Conservation (phyloP, 2,888 invertebrate genomes). For the Pelosia muscerda region DNA sequence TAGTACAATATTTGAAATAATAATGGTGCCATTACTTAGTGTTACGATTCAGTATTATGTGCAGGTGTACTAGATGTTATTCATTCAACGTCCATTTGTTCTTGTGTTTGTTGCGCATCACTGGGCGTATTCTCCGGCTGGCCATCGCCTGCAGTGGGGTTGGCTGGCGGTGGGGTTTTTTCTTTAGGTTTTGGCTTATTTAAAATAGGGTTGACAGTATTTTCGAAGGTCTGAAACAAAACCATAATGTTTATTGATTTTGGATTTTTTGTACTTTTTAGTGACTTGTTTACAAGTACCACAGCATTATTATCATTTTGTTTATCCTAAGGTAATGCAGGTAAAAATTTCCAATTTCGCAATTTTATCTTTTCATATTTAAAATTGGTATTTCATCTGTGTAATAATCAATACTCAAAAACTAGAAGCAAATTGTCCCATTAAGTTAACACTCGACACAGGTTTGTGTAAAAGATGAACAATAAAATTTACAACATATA, state of each 20-base stretch:
- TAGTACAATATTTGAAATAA: slow-evolving; percentile 16
- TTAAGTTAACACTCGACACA: neutral
- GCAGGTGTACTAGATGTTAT: slow-evolving; percentile 38
- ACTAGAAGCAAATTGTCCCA: too few relatives aligned
- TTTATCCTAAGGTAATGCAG: neutral
- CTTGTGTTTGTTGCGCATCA: slow-evolving; percentile 57
- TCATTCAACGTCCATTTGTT: slow-evolving; percentile 85
- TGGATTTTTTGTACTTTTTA: neutral
- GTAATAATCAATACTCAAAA: too few relatives aligned
- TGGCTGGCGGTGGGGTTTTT: slow-evolving; percentile 81
- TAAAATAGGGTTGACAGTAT: slow-evolving; percentile 90
- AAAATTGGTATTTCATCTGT: too few relatives aligned
- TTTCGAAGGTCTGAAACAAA: slow-evolving; percentile 87
- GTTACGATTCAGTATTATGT: slow-evolving; percentile 48
- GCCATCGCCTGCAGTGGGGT: slow-evolving; percentile 66
- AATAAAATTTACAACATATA: neutral
- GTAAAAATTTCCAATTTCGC: neutral
- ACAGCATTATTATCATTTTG: neutral
- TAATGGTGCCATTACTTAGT: slow-evolving; percentile 61
- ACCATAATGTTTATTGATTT: neutral
- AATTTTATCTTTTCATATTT: neutral
- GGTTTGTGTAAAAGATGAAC: neutral
- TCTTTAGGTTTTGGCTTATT: slow-evolving; percentile 96
- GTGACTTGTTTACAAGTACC: neutral
- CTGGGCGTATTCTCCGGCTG: slow-evolving; percentile 56